Conservation (phyloP, 2,113 vertebrate genomes). For the Vulpes vulpes region DNA sequence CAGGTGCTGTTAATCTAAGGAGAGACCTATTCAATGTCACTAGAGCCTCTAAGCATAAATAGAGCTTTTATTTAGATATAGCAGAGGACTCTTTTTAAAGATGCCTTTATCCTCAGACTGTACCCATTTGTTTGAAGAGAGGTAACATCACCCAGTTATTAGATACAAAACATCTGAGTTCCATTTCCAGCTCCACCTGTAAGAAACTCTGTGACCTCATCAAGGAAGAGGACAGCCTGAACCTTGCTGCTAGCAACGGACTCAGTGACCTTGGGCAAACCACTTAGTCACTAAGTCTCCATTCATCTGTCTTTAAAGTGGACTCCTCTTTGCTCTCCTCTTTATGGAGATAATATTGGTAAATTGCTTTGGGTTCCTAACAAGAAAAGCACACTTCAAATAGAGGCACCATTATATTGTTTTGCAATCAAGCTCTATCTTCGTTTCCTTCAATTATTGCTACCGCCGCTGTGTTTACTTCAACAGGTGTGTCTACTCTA, state of each 20-base stretch:
- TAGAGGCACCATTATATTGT: conserved; percentile 46
- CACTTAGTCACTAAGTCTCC: background rate
- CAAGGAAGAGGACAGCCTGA: background rate
- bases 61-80: background rate
- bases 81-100: background rate
- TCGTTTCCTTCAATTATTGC: conserved; percentile 44
- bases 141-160: background rate
- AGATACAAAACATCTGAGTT: background rate
- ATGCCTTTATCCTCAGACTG: background rate
- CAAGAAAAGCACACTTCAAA: conserved; percentile 63
- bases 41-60: background rate
- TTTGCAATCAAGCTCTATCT: conserved; percentile 9
- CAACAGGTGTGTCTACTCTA: conserved; percentile 55
- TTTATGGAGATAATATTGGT: conserved; percentile 15
- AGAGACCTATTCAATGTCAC: background rate
- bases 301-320: background rate
- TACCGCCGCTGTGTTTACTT: conserved; percentile 46
- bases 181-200: background rate
- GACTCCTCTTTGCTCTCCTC: background rate
- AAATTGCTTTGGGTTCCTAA: conserved; percentile 31
- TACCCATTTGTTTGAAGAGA: conserved; percentile 20
- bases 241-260: background rate
- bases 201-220: conserved; percentile 14
- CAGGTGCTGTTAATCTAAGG: background rate
- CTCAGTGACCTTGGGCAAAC: conserved; percentile 54